Evolutionary conservation across 1,140 invertebrate genomes (phyloP).

Genomic region (Sinonovacula constricta): DNA sequence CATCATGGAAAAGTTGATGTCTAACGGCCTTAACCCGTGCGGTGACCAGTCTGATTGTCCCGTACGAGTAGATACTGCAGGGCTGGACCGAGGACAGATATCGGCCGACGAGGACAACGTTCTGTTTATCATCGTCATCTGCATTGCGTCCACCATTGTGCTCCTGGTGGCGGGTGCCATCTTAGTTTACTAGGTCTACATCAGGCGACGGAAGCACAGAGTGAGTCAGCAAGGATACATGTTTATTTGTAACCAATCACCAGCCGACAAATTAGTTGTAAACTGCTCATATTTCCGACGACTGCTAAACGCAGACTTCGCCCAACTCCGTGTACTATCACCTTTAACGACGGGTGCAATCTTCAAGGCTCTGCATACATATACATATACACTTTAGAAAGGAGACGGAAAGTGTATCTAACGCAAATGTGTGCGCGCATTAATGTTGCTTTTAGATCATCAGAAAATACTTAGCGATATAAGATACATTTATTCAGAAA

Average conservation of each 20-base stretch:
- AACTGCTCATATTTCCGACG: neutral
- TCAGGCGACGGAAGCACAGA: conserved; percentile 6
- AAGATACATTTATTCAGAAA: too few species aligned
- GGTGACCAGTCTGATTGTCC: conserved; percentile 44
- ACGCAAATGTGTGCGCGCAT: too few species aligned
- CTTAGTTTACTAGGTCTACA: conserved; percentile 22
- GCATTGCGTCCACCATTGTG: neutral
- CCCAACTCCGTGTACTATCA: neutral
- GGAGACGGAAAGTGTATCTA: too few species aligned
- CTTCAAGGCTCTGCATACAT: too few species aligned
- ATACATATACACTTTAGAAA: too few species aligned
- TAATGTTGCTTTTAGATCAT: too few species aligned
- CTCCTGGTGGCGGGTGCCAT: neutral
- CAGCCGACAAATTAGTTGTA: neutral
- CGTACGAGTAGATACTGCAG: neutral
- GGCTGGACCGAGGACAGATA: neutral
- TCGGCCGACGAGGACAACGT: conserved; percentile 11
- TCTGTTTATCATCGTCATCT: neutral
- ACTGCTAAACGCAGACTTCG: neutral
- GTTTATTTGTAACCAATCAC: neutral
- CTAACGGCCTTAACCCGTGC: conserved; percentile 44
- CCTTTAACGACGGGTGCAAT: too few species aligned
- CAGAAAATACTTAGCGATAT: too few species aligned
- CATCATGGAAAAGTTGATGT: conserved; percentile 40
- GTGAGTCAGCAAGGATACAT: neutral